These are phyloP conservation scores for Aldrovandia affinis DNA, from an alignment of 2,797 vertebrate genomes.

Conservation along the genomic window DNA sequence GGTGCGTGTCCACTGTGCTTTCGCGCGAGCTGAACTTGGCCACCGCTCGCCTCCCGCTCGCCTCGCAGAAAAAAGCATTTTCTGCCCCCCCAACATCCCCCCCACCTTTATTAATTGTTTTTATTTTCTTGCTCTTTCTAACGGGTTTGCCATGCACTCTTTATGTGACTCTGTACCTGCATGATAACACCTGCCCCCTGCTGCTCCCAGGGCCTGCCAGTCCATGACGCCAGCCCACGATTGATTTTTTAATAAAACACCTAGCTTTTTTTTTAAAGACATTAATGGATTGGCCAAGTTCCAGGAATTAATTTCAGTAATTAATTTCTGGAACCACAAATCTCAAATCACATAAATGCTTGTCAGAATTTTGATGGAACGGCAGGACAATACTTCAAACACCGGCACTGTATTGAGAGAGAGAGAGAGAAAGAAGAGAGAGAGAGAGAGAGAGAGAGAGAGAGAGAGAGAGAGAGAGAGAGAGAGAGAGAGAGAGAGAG, in stretches of 20 bases:
- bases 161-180: too few relatives aligned
- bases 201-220: background rate
- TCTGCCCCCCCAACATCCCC: background rate
- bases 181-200: background rate
- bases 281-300: background rate
- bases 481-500: background rate
- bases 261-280: background rate
- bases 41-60: too few relatives aligned
- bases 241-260: background rate
- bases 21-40: background rate
- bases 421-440: background rate
- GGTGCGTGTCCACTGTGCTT: background rate
- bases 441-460: background rate
- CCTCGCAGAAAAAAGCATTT: background rate
- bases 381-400: background rate
- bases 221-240: background rate
- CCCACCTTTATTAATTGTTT: background rate
- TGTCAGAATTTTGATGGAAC: background rate
- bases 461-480: background rate
- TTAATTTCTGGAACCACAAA: background rate
- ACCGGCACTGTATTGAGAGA: background rate
- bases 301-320: background rate
- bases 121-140: background rate
- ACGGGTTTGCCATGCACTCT: too few relatives aligned
- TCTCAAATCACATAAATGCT: background rate